These are phyloP conservation scores for Oophaga pumilio DNA, from an alignment of 2,113 vertebrate species.

Conservation along the genomic window DNA sequence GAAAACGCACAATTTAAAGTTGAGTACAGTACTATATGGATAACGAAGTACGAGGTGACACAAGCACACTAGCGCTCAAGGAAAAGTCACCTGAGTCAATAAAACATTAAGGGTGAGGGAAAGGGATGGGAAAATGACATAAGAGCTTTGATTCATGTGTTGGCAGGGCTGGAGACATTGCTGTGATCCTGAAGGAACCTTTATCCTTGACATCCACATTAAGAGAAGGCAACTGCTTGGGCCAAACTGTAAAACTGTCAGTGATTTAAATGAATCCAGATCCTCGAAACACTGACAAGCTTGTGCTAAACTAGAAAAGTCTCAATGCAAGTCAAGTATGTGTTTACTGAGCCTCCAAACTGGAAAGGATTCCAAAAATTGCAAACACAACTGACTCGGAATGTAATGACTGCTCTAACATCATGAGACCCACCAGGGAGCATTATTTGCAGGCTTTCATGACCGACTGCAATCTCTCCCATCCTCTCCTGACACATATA, in stretches of 20 bases:
- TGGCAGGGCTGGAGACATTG: slow-evolving; percentile 19
- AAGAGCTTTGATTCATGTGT: slow-evolving; percentile 10
- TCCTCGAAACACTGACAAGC: slow-evolving; percentile 18
- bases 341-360: slow-evolving; percentile 1
- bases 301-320: slow-evolving; percentile 6
- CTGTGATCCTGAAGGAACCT: slow-evolving; percentile 43
- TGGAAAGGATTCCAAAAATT: background rate
- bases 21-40: background rate
- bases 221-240: slow-evolving; percentile 18
- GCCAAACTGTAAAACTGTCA: slow-evolving; percentile 50
- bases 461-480: too few relatives aligned
- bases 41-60: background rate
- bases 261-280: slow-evolving; percentile 28
- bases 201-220: slow-evolving; percentile 29
- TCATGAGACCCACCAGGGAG: background rate
- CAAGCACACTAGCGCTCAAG: background rate
- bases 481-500: too few relatives aligned
- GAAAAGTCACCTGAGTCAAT: slow-evolving; percentile 21
- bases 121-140: background rate
- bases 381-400: background rate
- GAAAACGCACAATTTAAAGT: background rate
- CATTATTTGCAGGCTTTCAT: background rate
- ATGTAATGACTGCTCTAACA: background rate
- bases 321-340: background rate
- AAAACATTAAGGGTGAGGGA: background rate